Percentiles rank a stretch among this genome's conserved stretches.
phyloP scores from a whole-genome alignment of 2,888 invertebrate species.

The Dolichomitus sp. region DNA sequence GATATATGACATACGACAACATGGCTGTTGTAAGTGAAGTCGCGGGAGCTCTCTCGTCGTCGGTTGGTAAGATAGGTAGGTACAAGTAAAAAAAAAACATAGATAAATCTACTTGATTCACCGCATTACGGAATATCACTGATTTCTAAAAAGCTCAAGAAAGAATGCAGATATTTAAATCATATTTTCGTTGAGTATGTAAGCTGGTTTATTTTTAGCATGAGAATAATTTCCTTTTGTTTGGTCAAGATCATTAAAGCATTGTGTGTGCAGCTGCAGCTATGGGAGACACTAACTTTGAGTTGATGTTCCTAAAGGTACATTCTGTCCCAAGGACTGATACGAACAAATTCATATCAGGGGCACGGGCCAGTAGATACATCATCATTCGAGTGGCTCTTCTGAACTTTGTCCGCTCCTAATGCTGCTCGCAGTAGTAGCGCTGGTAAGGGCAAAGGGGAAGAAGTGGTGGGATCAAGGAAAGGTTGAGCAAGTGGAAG shows the following conservation, averaged over 20 bases:
- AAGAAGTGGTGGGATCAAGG: slow-evolving; percentile 26
- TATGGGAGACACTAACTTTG: slow-evolving; percentile 24
- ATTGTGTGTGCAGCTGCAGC: slow-evolving; percentile 47
- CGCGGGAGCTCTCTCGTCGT: no score
- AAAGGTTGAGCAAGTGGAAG: slow-evolving; percentile 26
- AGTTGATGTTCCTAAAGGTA: slow-evolving; percentile 40
- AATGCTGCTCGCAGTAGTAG: slow-evolving; percentile 63
- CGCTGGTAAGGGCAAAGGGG: slow-evolving; percentile 34
- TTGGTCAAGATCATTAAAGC: slow-evolving; percentile 34
- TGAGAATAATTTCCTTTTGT: neutral
- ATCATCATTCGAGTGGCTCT: slow-evolving; percentile 70
- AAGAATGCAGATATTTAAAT: no score
- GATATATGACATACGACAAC: no score
- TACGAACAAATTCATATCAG: slow-evolving; percentile 50
- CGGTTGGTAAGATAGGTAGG: no score
- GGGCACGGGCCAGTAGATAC: slow-evolving; percentile 66
- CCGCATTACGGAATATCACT: no score
- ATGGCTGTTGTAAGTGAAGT: no score
- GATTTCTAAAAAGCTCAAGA: no score
- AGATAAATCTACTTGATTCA: no score
- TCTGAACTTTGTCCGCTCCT: slow-evolving; percentile 65
- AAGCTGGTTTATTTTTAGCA: neutral
- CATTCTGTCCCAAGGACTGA: slow-evolving; percentile 5
- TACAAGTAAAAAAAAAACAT: no score
- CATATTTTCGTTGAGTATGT: no score